These are phyloP conservation scores for Rhodophaea formosa DNA, from an alignment of 2,888 invertebrate species.

Conservation along the genomic window DNA sequence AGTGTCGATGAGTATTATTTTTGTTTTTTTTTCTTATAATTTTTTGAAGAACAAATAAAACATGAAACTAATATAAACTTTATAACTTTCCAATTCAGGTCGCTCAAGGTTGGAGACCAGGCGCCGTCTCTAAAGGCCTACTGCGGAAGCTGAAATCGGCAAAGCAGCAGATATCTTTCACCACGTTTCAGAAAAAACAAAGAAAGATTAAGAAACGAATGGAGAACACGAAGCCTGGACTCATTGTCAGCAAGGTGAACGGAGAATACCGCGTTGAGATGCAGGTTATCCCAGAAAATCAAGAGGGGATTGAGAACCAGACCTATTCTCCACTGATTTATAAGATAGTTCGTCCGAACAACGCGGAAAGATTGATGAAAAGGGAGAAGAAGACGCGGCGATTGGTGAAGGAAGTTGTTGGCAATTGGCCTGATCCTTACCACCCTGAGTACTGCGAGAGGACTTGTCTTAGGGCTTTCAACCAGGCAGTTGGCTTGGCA, in stretches of 20 bases:
- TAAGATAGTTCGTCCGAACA: constrained; percentile 51
- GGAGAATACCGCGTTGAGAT: constrained; percentile 64
- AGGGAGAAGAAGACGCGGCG: constrained; percentile 39
- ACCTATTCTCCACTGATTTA: constrained; percentile 54
- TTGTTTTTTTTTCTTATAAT: constrained; percentile 30
- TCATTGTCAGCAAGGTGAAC: constrained; percentile 54
- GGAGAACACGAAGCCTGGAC: constrained; percentile 52
- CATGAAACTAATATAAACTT: neutral
- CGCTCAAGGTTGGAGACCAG: constrained; percentile 64
- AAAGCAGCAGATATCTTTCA: constrained; percentile 37
- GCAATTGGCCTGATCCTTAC: constrained; percentile 49
- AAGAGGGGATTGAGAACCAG: constrained; percentile 31
- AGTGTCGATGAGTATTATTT: constrained; percentile 24
- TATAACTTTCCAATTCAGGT: constrained; percentile 38
- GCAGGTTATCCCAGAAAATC: constrained; percentile 41
- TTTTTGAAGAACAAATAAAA: neutral
- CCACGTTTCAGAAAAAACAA: constrained; percentile 32
- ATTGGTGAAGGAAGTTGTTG: constrained; percentile 41
- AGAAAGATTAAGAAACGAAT: constrained; percentile 49
- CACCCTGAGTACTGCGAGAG: constrained; percentile 54
- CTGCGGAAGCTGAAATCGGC: constrained; percentile 53
- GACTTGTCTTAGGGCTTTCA: constrained; percentile 51
- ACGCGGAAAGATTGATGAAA: constrained; percentile 45
- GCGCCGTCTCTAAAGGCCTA: constrained; percentile 62
- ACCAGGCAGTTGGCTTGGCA: constrained; percentile 46